A percentile compares a stretch with the other conserved stretches of the same genome.
These are phyloP conservation scores for Pygmarrhopalites habei DNA, from an alignment of 1,140 invertebrate species.

Conservation along the genomic window DNA sequence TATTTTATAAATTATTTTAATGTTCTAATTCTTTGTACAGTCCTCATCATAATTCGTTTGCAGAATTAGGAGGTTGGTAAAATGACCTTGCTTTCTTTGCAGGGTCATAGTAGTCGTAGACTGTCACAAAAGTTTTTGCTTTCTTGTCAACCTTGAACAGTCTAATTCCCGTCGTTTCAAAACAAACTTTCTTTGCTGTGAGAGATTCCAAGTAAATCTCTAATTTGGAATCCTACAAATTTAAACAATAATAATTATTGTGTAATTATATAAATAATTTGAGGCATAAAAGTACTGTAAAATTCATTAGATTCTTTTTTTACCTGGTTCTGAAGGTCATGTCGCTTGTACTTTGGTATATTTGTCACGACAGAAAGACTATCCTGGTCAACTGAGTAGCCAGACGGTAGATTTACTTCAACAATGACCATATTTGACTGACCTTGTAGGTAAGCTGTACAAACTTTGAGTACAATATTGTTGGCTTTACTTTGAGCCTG, in stretches of 20 bases:
- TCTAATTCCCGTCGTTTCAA: constrained; percentile 64
- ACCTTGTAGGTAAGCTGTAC: neutral
- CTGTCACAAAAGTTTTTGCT: constrained; percentile 68
- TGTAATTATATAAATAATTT: too few relatives aligned
- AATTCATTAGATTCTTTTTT: constrained; percentile 64
- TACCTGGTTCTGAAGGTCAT: constrained; percentile 47
- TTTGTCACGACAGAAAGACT: neutral
- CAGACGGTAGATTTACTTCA: constrained; percentile 75
- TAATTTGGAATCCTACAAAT: too few relatives aligned
- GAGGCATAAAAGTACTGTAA: too few relatives aligned
- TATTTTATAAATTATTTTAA: too few relatives aligned
- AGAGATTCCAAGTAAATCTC: constrained; percentile 72
- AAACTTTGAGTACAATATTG: constrained; percentile 7
- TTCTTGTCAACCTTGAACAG: constrained; percentile 76
- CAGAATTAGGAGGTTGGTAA: too few relatives aligned
- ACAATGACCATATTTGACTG: constrained; percentile 79
- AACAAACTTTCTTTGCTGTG: neutral
- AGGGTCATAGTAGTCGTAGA: constrained; percentile 88
- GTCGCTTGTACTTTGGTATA: neutral
- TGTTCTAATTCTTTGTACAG: too few relatives aligned
- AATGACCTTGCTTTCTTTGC: constrained; percentile 50
- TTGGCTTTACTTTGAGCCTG: neutral
- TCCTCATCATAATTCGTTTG: too few relatives aligned
- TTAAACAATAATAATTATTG: too few relatives aligned
- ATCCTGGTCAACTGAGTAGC: constrained; percentile 63